phyloP scores from a whole-genome alignment of 2,888 invertebrate species.

The Phengaris alcon region DNA sequence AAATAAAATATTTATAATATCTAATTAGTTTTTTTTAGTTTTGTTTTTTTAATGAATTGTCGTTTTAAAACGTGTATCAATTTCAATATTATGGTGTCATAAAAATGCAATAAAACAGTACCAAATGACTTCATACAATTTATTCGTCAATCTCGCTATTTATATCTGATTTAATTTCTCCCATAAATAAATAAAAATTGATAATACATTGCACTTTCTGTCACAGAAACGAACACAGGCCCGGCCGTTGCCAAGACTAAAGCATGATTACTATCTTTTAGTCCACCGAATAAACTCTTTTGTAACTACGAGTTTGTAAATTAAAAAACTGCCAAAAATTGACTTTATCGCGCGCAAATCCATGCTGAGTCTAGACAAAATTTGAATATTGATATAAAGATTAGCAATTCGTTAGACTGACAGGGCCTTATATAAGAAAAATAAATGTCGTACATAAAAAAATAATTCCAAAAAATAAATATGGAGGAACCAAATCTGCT shows the following conservation, averaged over 20 bases:
- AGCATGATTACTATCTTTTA: slow-evolving; percentile 1
- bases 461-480: slow-evolving; percentile 13
- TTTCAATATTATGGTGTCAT: background rate
- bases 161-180: slow-evolving; percentile 4
- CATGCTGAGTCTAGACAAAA: background rate
- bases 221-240: background rate
- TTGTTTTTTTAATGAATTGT: too few species aligned
- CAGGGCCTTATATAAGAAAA: background rate
- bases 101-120: background rate
- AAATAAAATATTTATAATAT: too few species aligned
- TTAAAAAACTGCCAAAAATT: background rate
- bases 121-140: slow-evolving; percentile 8
- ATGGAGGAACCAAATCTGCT: slow-evolving; percentile 11
- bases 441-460: slow-evolving; percentile 1
- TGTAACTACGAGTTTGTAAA: too few species aligned
- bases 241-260: background rate
- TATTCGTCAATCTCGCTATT: slow-evolving; percentile 18
- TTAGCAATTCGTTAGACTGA: background rate
- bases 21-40: too few species aligned
- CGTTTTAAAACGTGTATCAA: too few species aligned
- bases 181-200: slow-evolving; percentile 12
- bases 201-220: slow-evolving; percentile 27
- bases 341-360: background rate
- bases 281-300: background rate
- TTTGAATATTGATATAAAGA: background rate